These are phyloP conservation scores for Pluvianellus socialis DNA, from an alignment of 2,113 vertebrate species.

Conservation along the genomic window DNA sequence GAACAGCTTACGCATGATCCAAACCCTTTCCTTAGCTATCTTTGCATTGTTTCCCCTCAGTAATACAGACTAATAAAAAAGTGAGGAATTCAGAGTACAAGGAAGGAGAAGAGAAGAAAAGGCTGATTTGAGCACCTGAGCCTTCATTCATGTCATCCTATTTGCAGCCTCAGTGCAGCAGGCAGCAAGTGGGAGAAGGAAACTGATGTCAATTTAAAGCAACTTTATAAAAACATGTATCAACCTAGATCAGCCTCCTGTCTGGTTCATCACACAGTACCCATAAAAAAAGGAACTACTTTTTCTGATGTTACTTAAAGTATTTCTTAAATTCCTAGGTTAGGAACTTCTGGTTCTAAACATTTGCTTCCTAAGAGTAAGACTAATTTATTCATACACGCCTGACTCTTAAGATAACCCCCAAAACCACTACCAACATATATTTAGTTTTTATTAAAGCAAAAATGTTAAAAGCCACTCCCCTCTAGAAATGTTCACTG, in stretches of 20 bases:
- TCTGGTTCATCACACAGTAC: background rate
- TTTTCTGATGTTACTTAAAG: background rate
- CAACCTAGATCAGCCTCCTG: background rate
- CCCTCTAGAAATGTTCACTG: background rate
- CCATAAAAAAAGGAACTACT: background rate
- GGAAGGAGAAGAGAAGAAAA: background rate
- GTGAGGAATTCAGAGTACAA: background rate
- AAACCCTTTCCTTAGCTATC: background rate
- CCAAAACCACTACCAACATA: background rate
- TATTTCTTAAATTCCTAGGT: background rate
- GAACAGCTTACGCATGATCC: background rate
- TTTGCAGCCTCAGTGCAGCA: background rate
- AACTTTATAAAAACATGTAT: background rate
- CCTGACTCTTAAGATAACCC: background rate
- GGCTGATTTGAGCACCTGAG: background rate
- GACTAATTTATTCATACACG: background rate
- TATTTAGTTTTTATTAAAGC: background rate
- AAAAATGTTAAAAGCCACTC: background rate
- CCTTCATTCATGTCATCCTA: background rate
- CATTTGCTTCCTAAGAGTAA: background rate
- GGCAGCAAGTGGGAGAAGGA: background rate
- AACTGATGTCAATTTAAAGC: background rate
- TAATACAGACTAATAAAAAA: background rate
- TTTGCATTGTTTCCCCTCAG: background rate
- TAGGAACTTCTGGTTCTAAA: background rate